Percentiles rank a stretch among this genome's conserved stretches.
phyloP scores from a whole-genome alignment of 2,888 invertebrate genomes.

The Ariolimax columbianus region DNA sequence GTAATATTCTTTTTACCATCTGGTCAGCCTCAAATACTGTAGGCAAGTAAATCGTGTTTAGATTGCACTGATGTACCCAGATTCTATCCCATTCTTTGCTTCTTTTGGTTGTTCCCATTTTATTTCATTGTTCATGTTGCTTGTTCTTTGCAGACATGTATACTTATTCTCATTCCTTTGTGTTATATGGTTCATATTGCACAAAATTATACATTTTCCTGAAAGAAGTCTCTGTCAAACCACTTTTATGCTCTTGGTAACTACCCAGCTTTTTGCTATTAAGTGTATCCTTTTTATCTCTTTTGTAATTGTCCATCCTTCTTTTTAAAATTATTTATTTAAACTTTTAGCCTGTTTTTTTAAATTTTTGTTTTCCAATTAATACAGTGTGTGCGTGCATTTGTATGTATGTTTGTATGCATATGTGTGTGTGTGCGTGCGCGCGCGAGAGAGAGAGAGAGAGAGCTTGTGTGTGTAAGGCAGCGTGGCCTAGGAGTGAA shows the following conservation, averaged over 20 bases:
- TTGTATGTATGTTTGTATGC: too few species aligned
- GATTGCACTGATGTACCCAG: slow-evolving; percentile 1
- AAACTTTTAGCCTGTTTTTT: not conserved
- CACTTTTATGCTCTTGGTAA: not conserved
- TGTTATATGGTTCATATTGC: not conserved
- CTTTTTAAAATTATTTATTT: not conserved
- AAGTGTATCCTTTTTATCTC: not conserved
- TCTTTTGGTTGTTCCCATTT: not conserved
- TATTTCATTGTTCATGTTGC: not conserved
- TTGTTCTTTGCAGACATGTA: not conserved
- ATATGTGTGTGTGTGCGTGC: too few species aligned
- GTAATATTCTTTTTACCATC: slow-evolving; percentile 39
- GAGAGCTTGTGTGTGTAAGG: too few species aligned
- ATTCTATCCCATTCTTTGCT: slow-evolving; percentile 17
- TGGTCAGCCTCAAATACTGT: slow-evolving; percentile 49
- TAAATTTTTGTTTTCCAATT: not conserved
- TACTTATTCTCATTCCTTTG: not conserved
- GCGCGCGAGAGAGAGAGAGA: too few species aligned
- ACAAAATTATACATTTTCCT: not conserved
- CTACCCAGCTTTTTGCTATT: not conserved
- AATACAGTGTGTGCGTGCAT: too few species aligned
- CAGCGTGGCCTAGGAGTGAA: too few species aligned
- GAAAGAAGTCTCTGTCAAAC: not conserved
- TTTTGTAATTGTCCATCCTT: not conserved
- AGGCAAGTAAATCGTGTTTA: slow-evolving; percentile 39